Conservation (phyloP, 2,113 vertebrate genomes). For the Muntiacus reevesi region DNA sequence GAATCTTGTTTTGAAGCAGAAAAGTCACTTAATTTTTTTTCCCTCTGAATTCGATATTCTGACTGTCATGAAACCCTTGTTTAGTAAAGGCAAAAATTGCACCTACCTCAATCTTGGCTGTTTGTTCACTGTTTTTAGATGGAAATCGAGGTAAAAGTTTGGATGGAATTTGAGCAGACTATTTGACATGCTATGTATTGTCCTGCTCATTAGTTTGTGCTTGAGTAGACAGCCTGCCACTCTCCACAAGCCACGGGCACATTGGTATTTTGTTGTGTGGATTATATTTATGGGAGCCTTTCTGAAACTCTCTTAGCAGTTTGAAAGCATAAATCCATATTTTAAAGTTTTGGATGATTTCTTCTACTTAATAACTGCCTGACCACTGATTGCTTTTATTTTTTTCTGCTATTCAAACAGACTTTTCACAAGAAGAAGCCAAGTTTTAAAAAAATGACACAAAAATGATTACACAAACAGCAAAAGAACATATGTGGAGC, state of each 20-base stretch:
- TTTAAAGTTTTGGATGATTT: background rate
- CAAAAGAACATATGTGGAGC: background rate
- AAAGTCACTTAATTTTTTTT: conserved; percentile 1
- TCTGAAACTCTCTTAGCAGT: background rate
- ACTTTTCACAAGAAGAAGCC: background rate
- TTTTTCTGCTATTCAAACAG: background rate
- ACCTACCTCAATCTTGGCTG: background rate
- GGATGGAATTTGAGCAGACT: background rate
- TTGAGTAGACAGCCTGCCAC: background rate
- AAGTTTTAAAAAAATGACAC: background rate
- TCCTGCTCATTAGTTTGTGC: background rate
- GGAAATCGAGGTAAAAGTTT: background rate
- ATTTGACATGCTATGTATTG: background rate
- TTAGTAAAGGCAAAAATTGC: background rate
- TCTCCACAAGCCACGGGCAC: background rate
- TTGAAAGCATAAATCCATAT: background rate
- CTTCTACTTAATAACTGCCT: background rate
- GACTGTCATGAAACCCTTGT: background rate
- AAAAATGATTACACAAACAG: background rate
- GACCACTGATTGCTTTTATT: background rate
- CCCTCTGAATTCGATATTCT: background rate
- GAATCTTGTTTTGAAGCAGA: conserved; percentile 15
- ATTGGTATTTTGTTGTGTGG: background rate
- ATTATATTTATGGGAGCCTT: background rate
- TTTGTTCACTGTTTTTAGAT: background rate